A percentile compares a stretch with the other conserved stretches of the same genome.
Conservation (phyloP, 2,888 invertebrate species). For the Dascillus cervinus region DNA sequence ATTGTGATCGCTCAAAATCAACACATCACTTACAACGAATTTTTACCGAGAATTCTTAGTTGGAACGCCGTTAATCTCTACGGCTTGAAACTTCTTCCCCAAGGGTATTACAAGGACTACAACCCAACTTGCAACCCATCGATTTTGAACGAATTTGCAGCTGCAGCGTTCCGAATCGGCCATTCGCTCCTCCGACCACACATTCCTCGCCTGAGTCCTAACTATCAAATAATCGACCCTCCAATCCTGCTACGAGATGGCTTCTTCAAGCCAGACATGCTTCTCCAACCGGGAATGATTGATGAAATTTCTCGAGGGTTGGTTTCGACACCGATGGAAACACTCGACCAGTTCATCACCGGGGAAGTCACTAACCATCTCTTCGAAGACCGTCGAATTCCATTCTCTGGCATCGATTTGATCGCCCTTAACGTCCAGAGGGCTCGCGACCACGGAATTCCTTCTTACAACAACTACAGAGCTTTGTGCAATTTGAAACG, state of each 20-base stretch:
- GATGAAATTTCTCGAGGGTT: constrained; percentile 83
- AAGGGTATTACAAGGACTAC: constrained; percentile 85
- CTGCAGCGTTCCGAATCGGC: constrained; percentile 87
- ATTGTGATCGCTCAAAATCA: constrained; percentile 73
- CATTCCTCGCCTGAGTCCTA: constrained; percentile 70
- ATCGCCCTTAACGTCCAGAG: constrained; percentile 87
- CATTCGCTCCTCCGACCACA: constrained; percentile 83
- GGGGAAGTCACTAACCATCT: constrained; percentile 92
- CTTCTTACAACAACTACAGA: constrained; percentile 84
- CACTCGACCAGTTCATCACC: constrained; percentile 86
- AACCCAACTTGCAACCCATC: constrained; percentile 84
- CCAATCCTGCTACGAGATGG: constrained; percentile 78
- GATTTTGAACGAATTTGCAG: constrained; percentile 82
- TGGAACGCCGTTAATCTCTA: constrained; percentile 85
- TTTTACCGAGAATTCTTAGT: constrained; percentile 82
- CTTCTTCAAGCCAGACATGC: constrained; percentile 85
- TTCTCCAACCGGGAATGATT: constrained; percentile 65
- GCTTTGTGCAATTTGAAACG: constrained; percentile 83
- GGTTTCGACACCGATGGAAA: constrained; percentile 86
- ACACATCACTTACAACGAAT: constrained; percentile 81
- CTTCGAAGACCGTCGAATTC: constrained; percentile 81
- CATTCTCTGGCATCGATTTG: constrained; percentile 88
- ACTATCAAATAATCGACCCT: constrained; percentile 75
- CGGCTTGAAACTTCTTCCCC: constrained; percentile 72
- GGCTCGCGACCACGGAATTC: constrained; percentile 80